phyloP scores from a whole-genome alignment of 1,140 invertebrate species.

The Panagrolaimus sp. region DNA sequence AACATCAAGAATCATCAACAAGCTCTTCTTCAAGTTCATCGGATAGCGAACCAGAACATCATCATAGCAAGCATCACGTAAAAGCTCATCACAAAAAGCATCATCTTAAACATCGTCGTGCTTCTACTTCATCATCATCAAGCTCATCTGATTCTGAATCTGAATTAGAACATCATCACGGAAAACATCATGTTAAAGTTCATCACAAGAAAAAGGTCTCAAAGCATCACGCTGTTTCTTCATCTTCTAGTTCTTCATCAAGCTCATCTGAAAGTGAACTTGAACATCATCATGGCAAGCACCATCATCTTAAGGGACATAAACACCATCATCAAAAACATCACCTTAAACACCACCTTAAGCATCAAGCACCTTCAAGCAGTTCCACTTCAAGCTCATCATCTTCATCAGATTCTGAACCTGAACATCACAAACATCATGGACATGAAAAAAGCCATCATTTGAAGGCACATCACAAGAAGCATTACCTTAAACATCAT shows the following conservation, averaged over 20 bases:
- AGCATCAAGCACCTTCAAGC: neutral
- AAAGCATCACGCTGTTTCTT: neutral
- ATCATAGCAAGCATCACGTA: neutral
- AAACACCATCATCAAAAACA: neutral
- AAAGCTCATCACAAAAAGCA: neutral
- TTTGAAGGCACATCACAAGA: neutral
- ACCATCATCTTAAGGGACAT: neutral
- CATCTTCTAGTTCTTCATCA: neutral
- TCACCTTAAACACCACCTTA: neutral
- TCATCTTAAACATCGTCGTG: too few species aligned
- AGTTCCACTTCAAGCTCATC: neutral
- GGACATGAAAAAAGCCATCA: too few species aligned
- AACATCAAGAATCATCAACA: neutral
- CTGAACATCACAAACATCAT: too few species aligned
- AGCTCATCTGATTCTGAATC: neutral
- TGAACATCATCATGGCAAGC: constrained; percentile 11
- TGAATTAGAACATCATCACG: neutral
- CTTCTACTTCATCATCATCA: neutral
- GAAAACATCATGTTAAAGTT: neutral
- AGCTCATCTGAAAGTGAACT: constrained; percentile 4
- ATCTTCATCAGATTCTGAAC: neutral
- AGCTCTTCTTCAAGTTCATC: neutral
- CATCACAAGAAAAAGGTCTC: neutral
- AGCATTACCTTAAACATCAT: too few species aligned
- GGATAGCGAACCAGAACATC: neutral